Percentiles rank a stretch among this genome's conserved stretches.
phyloP scores from a whole-genome alignment of 2,113 vertebrate species.

The Pardalotus punctatus region DNA sequence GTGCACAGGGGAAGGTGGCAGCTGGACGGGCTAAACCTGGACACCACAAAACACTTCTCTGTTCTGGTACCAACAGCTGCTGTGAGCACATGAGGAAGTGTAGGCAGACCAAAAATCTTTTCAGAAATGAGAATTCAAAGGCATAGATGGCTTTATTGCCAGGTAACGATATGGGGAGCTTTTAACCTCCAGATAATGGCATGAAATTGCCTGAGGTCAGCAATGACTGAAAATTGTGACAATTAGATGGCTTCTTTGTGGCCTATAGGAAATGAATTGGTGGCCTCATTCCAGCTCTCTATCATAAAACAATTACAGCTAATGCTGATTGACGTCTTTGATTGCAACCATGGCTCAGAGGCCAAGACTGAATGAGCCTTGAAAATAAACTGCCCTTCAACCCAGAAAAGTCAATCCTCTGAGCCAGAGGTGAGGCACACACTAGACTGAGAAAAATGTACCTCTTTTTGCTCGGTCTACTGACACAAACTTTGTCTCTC shows the following conservation, averaged over 20 bases:
- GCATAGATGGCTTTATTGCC: conserved; percentile 1
- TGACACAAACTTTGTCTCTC: not conserved
- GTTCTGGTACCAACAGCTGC: not conserved
- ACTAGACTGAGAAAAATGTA: not conserved
- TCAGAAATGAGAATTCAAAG: not conserved
- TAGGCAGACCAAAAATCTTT: not conserved
- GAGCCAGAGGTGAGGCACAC: not conserved
- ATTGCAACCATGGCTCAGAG: not conserved
- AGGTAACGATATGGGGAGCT: conserved; percentile 24
- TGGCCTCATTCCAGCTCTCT: conserved; percentile 32
- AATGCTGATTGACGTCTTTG: conserved; percentile 49
- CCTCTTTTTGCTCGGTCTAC: not conserved
- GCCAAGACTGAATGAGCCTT: conserved; percentile 6
- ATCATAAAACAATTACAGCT: conserved; percentile 55
- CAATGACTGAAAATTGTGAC: conserved; percentile 38
- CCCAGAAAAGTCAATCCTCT: conserved; percentile 26
- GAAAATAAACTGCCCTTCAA: conserved; percentile 46
- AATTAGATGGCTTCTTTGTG: conserved; percentile 34
- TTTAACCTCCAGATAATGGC: not conserved
- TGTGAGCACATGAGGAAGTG: not conserved
- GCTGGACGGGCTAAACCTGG: not conserved
- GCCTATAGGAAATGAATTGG: conserved; percentile 24
- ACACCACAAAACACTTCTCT: not conserved
- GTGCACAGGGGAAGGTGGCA: not conserved
- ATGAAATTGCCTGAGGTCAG: conserved; percentile 46